Evolutionary conservation across 2,797 vertebrate species (phyloP).

Genomic region (Oreonectes daqikongensis): DNA sequence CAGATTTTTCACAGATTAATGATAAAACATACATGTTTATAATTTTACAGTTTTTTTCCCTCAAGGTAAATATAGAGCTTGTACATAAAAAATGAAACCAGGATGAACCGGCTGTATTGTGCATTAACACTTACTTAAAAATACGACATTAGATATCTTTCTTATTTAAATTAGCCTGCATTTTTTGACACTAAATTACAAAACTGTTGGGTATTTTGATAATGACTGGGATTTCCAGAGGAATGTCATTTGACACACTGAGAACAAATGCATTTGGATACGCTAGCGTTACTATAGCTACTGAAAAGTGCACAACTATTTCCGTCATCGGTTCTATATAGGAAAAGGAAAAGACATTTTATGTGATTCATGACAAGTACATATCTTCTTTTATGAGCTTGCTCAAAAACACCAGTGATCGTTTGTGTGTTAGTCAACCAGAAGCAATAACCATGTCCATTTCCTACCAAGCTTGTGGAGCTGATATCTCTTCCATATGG

Average conservation of each 20-base stretch:
- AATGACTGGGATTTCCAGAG: conserved; percentile 31
- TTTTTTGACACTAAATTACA: conserved; percentile 19
- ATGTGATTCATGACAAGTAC: conserved; percentile 20
- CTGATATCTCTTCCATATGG: conserved; percentile 19
- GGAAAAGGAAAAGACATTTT: conserved; percentile 40
- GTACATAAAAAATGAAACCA: too few relatives aligned
- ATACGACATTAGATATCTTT: not conserved
- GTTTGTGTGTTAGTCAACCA: conserved; percentile 27
- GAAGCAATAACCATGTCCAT: conserved; percentile 23
- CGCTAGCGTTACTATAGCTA: conserved; percentile 54
- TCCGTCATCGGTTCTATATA: conserved; percentile 38
- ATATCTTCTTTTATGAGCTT: conserved; percentile 9
- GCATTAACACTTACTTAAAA: not conserved
- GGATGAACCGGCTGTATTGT: not conserved
- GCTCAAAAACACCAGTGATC: conserved; percentile 36
- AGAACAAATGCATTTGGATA: conserved; percentile 40
- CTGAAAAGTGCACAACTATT: conserved; percentile 46
- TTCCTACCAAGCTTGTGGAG: conserved; percentile 11
- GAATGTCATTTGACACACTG: conserved; percentile 8
- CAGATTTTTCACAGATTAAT: too few relatives aligned
- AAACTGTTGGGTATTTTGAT: conserved; percentile 22
- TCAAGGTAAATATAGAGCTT: too few relatives aligned
- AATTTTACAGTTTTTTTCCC: too few relatives aligned
- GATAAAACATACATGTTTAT: too few relatives aligned
- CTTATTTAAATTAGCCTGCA: conserved; percentile 6